phyloP scores from a whole-genome alignment of 2,113 vertebrate genomes.

The Grus americana region DNA sequence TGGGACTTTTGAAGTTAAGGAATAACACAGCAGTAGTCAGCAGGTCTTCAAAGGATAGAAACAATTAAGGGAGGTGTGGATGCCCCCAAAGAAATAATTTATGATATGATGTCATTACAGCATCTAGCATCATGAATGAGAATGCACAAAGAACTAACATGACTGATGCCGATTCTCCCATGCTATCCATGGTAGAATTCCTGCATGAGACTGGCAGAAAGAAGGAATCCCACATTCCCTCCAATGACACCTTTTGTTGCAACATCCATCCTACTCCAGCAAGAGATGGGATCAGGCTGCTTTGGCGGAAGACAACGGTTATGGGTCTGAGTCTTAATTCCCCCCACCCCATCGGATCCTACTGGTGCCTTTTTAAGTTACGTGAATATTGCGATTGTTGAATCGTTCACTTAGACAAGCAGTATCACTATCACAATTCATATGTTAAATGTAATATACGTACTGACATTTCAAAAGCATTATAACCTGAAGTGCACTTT shows the following conservation, averaged over 20 bases:
- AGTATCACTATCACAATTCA: neutral
- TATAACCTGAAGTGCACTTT: neutral
- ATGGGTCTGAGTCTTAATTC: neutral
- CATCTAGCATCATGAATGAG: neutral
- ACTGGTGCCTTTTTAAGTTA: neutral
- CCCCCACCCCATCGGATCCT: neutral
- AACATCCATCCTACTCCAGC: neutral
- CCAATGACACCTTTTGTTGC: neutral
- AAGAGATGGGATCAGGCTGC: neutral
- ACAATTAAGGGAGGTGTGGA: constrained; percentile 49
- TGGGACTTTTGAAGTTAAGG: constrained; percentile 34
- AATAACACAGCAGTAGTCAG: neutral
- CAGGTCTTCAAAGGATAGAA: constrained; percentile 51
- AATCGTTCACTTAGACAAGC: neutral
- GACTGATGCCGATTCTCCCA: neutral
- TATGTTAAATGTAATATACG: neutral
- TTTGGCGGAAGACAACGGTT: neutral
- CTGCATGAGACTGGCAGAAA: neutral
- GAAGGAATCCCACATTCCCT: neutral
- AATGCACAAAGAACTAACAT: neutral
- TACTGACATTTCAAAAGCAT: neutral
- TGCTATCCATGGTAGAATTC: neutral
- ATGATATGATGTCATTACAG: constrained; percentile 34
- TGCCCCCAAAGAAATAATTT: constrained; percentile 36
- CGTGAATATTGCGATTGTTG: neutral